phyloP scores from a whole-genome alignment of 1,140 invertebrate genomes.

The Pseudomyrmex cubaensis region DNA sequence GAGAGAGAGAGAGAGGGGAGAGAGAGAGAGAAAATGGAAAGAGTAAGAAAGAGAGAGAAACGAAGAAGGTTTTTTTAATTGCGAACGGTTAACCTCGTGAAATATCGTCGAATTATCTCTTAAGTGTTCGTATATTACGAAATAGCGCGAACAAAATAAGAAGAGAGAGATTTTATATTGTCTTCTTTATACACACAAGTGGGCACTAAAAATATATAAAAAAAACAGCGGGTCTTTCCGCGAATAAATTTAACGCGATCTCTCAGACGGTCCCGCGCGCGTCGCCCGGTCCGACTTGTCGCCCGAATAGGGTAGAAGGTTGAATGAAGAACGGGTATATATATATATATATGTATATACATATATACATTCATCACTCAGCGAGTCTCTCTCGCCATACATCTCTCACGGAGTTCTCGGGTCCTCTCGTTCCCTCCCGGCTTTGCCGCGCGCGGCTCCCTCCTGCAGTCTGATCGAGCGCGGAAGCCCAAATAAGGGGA shows the following conservation, averaged over 20 bases:
- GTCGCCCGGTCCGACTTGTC: conserved; percentile 60
- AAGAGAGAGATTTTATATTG: conserved; percentile 11
- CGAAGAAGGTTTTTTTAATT: too few species aligned
- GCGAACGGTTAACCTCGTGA: too few species aligned
- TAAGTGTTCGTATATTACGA: not conserved
- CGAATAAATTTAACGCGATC: conserved; percentile 39
- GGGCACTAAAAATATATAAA: not conserved
- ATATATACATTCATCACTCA: conserved; percentile 74
- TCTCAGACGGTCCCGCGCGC: not conserved
- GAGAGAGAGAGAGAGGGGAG: too few species aligned
- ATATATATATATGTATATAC: too few species aligned
- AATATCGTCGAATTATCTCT: too few species aligned
- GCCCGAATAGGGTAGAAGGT: conserved; percentile 77
- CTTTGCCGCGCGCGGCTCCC: conserved; percentile 33
- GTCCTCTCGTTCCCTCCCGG: conserved; percentile 73
- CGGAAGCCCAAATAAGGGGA: conserved; percentile 83
- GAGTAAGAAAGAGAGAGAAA: too few species aligned
- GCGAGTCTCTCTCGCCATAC: conserved; percentile 71
- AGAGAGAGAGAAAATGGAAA: too few species aligned
- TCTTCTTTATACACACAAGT: not conserved
- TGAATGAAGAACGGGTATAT: conserved; percentile 70
- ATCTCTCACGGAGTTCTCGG: conserved; percentile 70
- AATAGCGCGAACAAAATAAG: not conserved
- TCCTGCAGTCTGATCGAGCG: conserved; percentile 70
- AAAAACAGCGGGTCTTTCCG: conserved; percentile 11